These are phyloP conservation scores for Mesorhabditis spiculigera DNA, from an alignment of 2,888 invertebrate species.

Conservation along the genomic window DNA sequence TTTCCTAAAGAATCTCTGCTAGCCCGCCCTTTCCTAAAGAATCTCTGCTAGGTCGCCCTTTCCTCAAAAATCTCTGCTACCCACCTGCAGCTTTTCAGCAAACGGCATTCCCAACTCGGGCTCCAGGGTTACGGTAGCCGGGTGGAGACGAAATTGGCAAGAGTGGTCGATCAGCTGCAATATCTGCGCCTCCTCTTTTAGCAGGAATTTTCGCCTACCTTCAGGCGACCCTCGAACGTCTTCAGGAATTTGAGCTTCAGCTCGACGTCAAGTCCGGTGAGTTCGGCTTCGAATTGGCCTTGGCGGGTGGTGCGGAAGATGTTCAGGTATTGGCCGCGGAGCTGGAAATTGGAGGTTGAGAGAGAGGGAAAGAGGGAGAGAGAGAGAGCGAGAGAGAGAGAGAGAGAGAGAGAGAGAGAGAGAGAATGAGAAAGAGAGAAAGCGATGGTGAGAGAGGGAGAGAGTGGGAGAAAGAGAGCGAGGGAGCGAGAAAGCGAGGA, in stretches of 20 bases:
- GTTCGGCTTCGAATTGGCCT: neutral
- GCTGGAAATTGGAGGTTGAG: neutral
- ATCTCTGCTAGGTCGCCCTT: no score
- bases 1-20: no score
- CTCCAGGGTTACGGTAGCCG: neutral
- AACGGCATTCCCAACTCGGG: neutral
- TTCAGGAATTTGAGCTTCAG: neutral
- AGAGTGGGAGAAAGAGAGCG: no score
- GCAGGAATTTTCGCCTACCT: neutral
- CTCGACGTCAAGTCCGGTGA: neutral
- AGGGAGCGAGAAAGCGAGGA: neutral
- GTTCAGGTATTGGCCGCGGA: neutral
- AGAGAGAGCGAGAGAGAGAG: neutral
- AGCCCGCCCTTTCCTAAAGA: no score
- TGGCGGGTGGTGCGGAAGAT: neutral
- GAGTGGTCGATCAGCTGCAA: slow-evolving; percentile 2
- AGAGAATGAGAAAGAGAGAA: no score
- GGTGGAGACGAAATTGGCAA: neutral
- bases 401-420: no score
- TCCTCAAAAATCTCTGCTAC: no score
- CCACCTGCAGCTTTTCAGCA: neutral
- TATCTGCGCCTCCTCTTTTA: neutral
- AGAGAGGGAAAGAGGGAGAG: no score
- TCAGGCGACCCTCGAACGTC: neutral
- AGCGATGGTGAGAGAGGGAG: no score